A percentile compares a stretch with the other conserved stretches of the same genome.
phyloP scores from a whole-genome alignment of 2,113 vertebrate genomes.

The Merops nubicus region DNA sequence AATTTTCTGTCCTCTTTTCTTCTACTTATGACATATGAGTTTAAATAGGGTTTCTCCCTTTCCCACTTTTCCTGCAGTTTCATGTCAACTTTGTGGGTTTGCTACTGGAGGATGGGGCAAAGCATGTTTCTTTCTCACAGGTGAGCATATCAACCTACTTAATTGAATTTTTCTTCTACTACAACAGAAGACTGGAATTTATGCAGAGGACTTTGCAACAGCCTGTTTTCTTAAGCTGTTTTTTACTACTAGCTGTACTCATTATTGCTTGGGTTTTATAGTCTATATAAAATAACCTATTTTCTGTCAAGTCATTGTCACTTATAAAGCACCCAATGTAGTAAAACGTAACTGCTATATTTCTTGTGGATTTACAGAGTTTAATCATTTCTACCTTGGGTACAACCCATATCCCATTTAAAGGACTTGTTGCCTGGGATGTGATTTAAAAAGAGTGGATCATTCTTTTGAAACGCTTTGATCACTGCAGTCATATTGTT shows the following conservation, averaged over 20 bases:
- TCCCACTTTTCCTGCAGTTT: not conserved
- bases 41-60: not conserved
- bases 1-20: not conserved
- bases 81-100: not conserved
- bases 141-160: not conserved
- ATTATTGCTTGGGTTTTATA: not conserved
- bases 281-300: not conserved
- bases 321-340: not conserved
- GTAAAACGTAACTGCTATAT: not conserved
- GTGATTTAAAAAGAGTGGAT: conserved; percentile 42
- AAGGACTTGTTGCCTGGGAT: conserved; percentile 42
- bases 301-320: conserved; percentile 24
- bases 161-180: not conserved
- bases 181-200: not conserved
- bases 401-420: conserved; percentile 10
- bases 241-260: not conserved
- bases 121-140: not conserved
- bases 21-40: not conserved
- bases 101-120: not conserved
- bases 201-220: not conserved
- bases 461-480: conserved; percentile 58
- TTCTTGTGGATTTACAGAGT: conserved; percentile 25
- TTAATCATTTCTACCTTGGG: conserved; percentile 18
- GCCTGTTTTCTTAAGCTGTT: not conserved
- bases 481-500: conserved; percentile 57